phyloP scores from a whole-genome alignment of 30 jellyfish, hydroid and myxozoan genomes.

The Aurelia aurita complex sp. Pacific region DNA sequence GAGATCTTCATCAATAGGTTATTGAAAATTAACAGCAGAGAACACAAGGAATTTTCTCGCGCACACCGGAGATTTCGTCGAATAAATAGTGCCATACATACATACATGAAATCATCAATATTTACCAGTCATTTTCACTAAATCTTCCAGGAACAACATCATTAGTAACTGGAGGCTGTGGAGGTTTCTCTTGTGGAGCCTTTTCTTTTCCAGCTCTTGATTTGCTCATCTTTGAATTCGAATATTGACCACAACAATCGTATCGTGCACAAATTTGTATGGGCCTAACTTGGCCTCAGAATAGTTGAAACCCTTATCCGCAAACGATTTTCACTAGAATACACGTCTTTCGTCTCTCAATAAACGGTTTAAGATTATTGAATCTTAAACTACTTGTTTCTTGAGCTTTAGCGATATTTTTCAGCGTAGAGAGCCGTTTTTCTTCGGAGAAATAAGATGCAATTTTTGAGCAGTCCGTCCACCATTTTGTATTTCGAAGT shows the following conservation, averaged over 20 bases:
- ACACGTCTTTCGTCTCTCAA: too few species aligned
- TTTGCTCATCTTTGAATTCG: constrained; percentile 47
- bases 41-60: neutral
- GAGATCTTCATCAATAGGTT: neutral
- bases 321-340: too few species aligned
- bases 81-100: neutral
- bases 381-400: too few species aligned
- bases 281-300: neutral
- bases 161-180: constrained; percentile 54
- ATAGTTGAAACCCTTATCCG: too few species aligned
- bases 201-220: constrained; percentile 75
- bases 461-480: too few species aligned
- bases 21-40: neutral
- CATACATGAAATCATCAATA: neutral
- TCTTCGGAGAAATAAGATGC: too few species aligned
- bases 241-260: neutral
- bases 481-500: too few species aligned
- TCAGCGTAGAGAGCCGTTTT: too few species aligned
- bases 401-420: too few species aligned
- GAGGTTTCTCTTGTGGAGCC: constrained; percentile 64
- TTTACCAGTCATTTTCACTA: constrained; percentile 69
- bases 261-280: neutral
- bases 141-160: constrained; percentile 83
- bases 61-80: neutral
- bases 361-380: too few species aligned